Base-by-base conservation (phyloP, 2,888 invertebrate species). In the Drosophila anomelani region DNA sequence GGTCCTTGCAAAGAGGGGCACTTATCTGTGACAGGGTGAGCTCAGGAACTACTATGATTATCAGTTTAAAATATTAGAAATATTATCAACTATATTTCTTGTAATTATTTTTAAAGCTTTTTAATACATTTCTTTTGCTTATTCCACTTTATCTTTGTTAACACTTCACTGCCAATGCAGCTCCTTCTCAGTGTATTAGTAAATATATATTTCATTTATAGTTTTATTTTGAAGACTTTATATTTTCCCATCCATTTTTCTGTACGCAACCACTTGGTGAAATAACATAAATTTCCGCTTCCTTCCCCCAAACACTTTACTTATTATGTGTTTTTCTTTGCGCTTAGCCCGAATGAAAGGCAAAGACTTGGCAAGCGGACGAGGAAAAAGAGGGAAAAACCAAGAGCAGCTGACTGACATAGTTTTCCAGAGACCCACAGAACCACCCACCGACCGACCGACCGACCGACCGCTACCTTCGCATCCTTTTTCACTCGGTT, bases 401-500 rank as follows among this genome's bases (percentile, higher is more conserved):
- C 64, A 15, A 53, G 34, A 46, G 62, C 70, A 61, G 76, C 81
- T 83, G 83, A 78, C 86, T 83, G 83, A 81, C 87, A 84, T 51
- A 80, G 74, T 81, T 78, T 60, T 62, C 15, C 49, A 26, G 46
- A 32, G 34, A 46, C 23, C 20, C 6, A 20, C 3, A 23, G 23
- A 23, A 2, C 23, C 23, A 20, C 20, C 26, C 15, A 26, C 44
- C 6, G 7, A 44, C 20, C 44, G 20, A 4, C 20, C 23, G 15
- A 26, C 1, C 23, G 15, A 26, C 15, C 29, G 29, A 29, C 29
- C 54, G 39, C 46, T 20, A n/a, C 43, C 34, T 38, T 15, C 29
- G 36, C 20, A 36, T 3, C 15, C 41, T 26, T 57, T 39, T 34
- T n/a, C 43, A n/a, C 56, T 23, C 38, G 32, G 34, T 66, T 43